Conservation (phyloP, 2,113 vertebrate genomes). For the human region DNA sequence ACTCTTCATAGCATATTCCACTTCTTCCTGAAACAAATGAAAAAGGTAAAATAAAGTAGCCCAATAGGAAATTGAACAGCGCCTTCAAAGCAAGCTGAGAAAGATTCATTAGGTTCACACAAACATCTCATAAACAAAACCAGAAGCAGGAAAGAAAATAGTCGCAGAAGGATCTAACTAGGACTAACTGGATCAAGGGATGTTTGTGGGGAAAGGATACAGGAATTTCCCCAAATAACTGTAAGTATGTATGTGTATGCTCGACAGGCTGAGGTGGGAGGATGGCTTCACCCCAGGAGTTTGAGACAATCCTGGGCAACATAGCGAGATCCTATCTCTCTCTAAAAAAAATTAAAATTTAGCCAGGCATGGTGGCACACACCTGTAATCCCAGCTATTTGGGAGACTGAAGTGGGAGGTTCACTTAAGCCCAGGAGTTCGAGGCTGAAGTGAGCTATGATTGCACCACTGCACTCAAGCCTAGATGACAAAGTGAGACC, state of each 20-base stretch:
- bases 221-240: not conserved
- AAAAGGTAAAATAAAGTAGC: slow-evolving; percentile 1
- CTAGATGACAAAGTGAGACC: no score
- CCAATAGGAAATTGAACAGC: not conserved
- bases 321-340: no score
- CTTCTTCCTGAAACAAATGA: slow-evolving; percentile 31
- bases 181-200: not conserved
- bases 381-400: no score
- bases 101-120: not conserved
- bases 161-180: not conserved
- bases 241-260: not conserved
- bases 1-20: not conserved
- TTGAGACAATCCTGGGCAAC: no score
- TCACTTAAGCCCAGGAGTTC: no score
- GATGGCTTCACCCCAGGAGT: no score
- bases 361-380: no score
- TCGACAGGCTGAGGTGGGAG: no score
- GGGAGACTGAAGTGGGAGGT: no score
- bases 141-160: not conserved
- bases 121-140: not conserved
- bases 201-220: not conserved
- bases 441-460: no score
- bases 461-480: no score
- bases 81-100: not conserved
- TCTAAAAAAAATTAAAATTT: no score